These are phyloP conservation scores for Odontomyia ornata DNA, from an alignment of 2,888 invertebrate genomes.

Conservation along the genomic window DNA sequence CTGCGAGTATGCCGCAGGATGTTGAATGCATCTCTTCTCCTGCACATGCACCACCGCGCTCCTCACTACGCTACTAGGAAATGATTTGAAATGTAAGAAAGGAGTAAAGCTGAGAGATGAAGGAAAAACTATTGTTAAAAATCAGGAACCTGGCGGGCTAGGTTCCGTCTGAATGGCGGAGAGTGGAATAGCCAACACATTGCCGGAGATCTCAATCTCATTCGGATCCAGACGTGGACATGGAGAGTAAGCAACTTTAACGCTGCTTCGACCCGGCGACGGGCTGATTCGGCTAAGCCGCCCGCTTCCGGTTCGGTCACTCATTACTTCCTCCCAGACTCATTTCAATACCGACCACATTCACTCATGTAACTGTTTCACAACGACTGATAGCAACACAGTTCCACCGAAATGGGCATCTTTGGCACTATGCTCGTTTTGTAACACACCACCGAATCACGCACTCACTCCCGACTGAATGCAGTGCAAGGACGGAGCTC, in stretches of 20 bases:
- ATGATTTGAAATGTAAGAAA: constrained; percentile 21
- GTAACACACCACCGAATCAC: not conserved
- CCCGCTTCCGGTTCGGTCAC: constrained; percentile 53
- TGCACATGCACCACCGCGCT: constrained; percentile 10
- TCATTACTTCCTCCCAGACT: constrained; percentile 25
- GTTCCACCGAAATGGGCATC: constrained; percentile 3
- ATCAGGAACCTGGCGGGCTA: constrained; percentile 53
- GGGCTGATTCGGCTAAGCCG: constrained; percentile 63
- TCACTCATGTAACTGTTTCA: not conserved
- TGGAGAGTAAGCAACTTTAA: constrained; percentile 61
- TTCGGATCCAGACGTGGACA: constrained; percentile 63
- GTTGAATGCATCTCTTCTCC: constrained; percentile 35
- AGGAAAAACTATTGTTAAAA: constrained; percentile 27
- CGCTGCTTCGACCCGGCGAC: constrained; percentile 62
- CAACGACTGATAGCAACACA: not conserved
- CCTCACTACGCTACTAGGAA: not conserved
- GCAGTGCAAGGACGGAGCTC: not conserved
- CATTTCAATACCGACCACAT: constrained; percentile 36
- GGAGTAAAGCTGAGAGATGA: constrained; percentile 20
- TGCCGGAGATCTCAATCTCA: constrained; percentile 59
- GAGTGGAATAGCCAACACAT: constrained; percentile 63
- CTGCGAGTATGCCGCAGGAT: constrained; percentile 36
- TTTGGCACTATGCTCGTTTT: not conserved
- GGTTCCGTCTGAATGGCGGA: constrained; percentile 62
- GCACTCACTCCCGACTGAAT: constrained; percentile 1